phyloP scores from a whole-genome alignment of 2,888 invertebrate genomes.

The Melieria crassipennis region DNA sequence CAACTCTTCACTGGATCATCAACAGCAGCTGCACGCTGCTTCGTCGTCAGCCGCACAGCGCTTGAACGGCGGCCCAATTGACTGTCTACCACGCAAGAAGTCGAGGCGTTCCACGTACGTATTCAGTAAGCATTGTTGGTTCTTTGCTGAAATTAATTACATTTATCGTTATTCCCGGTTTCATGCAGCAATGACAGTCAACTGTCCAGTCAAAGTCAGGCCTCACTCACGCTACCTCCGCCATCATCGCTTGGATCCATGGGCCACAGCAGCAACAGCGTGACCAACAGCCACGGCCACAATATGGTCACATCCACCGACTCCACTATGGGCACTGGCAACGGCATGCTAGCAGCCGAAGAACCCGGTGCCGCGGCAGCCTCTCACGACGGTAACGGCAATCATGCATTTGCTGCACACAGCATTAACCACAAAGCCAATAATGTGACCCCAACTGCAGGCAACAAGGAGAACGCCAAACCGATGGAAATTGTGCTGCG shows the following conservation, averaged over 20 bases:
- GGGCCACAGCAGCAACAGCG: conserved; percentile 29
- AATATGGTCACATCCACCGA: not conserved
- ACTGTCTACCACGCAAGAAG: conserved; percentile 83
- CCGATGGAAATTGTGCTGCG: conserved; percentile 62
- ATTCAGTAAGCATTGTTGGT: conserved; percentile 1
- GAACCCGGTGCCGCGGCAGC: conserved; percentile 20
- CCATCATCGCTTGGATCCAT: conserved; percentile 44
- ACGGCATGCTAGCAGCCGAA: conserved; percentile 17
- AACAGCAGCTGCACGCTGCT: conserved; percentile 44
- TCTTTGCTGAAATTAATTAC: conserved; percentile 9
- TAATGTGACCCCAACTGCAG: conserved; percentile 33
- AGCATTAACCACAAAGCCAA: conserved; percentile 47
- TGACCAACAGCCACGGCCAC: conserved; percentile 26
- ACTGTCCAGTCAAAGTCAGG: conserved; percentile 60
- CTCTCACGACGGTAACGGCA: conserved; percentile 18
- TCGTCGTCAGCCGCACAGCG: conserved; percentile 45
- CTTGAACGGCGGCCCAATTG: conserved; percentile 64
- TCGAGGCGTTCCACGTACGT: conserved; percentile 89
- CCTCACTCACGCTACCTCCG: conserved; percentile 58
- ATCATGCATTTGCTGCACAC: conserved; percentile 1
- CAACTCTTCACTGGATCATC: conserved; percentile 53
- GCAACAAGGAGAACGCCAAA: conserved; percentile 62
- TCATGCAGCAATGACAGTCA: conserved; percentile 61
- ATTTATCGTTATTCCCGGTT: not conserved
- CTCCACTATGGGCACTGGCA: conserved; percentile 10